A percentile compares a stretch with the other conserved stretches of the same genome.
Evolutionary conservation across 2,888 invertebrate genomes (phyloP).

Genomic region (Byasa hedistus): DNA sequence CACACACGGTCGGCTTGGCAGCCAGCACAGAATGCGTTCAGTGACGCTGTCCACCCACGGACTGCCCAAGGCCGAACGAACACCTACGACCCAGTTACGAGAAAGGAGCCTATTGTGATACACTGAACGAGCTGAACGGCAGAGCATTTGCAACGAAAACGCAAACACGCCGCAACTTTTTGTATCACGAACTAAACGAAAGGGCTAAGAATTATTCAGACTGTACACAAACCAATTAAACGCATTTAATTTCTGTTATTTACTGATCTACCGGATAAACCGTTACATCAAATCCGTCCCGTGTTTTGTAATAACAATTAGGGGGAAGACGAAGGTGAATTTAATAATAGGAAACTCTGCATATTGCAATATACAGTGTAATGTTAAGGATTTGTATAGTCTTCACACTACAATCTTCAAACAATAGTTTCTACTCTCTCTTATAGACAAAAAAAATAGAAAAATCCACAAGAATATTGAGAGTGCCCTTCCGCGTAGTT

Average conservation of each 20-base stretch:
- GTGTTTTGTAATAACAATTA: too few relatives aligned
- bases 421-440: too few relatives aligned
- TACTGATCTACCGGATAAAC: background rate
- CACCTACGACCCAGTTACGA: conserved; percentile 70
- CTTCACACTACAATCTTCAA: too few relatives aligned
- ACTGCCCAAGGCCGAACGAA: conserved; percentile 56
- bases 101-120: conserved; percentile 69
- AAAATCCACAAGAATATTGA: too few relatives aligned
- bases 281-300: background rate
- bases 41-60: conserved; percentile 40
- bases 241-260: background rate
- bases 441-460: too few relatives aligned
- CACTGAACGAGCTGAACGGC: conserved; percentile 41
- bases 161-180: background rate
- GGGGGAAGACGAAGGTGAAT: too few relatives aligned
- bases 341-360: too few relatives aligned
- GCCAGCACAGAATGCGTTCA: conserved; percentile 28
- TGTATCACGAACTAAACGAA: background rate
- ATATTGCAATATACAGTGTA: too few relatives aligned
- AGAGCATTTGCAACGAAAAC: conserved; percentile 19
- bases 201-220: background rate
- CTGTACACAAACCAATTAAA: background rate
- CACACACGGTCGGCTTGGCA: conserved; percentile 21
- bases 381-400: too few relatives aligned
- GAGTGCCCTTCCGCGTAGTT: too few relatives aligned